A percentile compares a stretch with the other conserved stretches of the same genome.
Evolutionary conservation across 2,888 invertebrate species (phyloP).

Genomic region (Lepidocyrtoides sp.): DNA sequence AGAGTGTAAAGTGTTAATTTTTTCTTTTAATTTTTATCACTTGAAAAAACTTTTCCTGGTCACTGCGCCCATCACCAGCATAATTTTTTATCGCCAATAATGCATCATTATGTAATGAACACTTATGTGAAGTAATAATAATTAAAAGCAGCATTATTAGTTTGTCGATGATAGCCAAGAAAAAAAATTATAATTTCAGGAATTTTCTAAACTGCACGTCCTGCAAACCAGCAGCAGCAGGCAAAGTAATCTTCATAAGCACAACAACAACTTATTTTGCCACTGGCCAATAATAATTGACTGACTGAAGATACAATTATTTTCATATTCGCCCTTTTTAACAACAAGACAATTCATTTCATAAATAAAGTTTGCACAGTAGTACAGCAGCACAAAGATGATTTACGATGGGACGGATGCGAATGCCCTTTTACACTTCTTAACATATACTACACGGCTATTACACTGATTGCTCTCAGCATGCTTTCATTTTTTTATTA

Average conservation of each 20-base stretch:
- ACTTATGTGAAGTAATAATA: neutral
- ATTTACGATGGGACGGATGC: conserved; percentile 38
- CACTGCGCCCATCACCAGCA: conserved; percentile 34
- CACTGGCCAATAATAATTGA: neutral
- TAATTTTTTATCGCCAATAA: neutral
- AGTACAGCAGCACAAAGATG: neutral
- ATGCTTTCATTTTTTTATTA: conserved; percentile 72
- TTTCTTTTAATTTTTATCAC: neutral
- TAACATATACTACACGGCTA: neutral
- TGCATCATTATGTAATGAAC: neutral
- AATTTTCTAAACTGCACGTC: conserved; percentile 22
- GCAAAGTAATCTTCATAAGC: conserved; percentile 14
- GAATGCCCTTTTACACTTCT: conserved; percentile 35
- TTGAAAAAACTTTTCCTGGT: conserved; percentile 37
- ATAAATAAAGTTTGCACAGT: neutral
- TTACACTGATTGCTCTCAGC: neutral
- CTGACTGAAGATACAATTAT: conserved; percentile 23
- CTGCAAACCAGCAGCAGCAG: neutral
- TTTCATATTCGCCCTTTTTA: neutral
- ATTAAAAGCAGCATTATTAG: neutral
- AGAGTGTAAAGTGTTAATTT: neutral
- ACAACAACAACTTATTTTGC: neutral
- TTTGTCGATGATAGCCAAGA: neutral
- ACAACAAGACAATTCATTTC: neutral
- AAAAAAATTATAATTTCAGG: neutral